Conservation (phyloP, 2,113 vertebrate species). For the Bubo scandiacus region DNA sequence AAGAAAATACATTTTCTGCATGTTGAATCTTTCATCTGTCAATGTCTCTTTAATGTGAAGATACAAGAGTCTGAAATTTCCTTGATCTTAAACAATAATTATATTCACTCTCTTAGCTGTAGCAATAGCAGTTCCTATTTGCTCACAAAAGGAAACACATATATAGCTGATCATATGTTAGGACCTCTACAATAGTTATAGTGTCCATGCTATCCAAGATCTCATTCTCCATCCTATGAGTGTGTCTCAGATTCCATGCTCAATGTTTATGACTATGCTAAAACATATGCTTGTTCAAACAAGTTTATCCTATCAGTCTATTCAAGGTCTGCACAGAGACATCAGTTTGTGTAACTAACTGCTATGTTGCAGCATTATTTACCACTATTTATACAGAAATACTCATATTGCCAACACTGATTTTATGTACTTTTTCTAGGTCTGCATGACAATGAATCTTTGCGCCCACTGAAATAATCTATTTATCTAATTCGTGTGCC, state of each 20-base stretch:
- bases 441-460: not conserved
- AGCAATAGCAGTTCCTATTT: not conserved
- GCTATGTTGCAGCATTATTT: not conserved
- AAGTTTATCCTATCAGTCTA: not conserved
- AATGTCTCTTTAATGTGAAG: conserved; percentile 3
- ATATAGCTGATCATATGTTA: not conserved
- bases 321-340: not conserved
- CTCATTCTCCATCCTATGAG: not conserved
- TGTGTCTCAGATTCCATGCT: not conserved
- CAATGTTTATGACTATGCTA: not conserved
- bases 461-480: not conserved
- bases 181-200: not conserved
- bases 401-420: not conserved
- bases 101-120: not conserved
- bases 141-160: not conserved
- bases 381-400: not conserved
- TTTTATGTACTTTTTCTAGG: not conserved
- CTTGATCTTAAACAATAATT: not conserved
- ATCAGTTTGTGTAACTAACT: not conserved
- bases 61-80: not conserved
- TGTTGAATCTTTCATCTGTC: not conserved
- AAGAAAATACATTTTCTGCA: not conserved
- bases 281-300: not conserved
- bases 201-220: not conserved
- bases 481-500: not conserved